Percentiles rank a stretch among this genome's conserved stretches.
Conservation (phyloP, 2,888 invertebrate species). For the Polyploca ridens region DNA sequence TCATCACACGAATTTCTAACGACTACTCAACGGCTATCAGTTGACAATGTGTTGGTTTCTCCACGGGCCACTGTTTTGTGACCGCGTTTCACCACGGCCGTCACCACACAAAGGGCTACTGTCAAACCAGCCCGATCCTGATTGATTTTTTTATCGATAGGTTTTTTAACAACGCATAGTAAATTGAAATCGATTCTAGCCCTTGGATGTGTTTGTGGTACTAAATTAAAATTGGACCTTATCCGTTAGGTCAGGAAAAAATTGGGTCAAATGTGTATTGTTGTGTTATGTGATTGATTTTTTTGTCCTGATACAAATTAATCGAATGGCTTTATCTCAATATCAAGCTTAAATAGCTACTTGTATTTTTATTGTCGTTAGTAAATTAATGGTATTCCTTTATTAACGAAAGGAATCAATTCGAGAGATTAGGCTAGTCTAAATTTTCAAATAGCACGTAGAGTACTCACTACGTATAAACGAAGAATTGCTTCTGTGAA, state of each 20-base stretch:
- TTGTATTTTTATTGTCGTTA: background rate
- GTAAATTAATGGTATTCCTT: background rate
- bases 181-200: slow-evolving; percentile 76
- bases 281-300: slow-evolving; percentile 32
- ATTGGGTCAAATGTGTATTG: slow-evolving; percentile 40
- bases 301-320: slow-evolving; percentile 14
- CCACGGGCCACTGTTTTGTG: slow-evolving; percentile 70
- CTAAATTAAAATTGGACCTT: slow-evolving; percentile 54
- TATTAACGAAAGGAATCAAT: background rate
- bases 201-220: slow-evolving; percentile 55
- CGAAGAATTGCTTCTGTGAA: too few species aligned
- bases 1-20: slow-evolving; percentile 45
- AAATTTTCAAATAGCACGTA: background rate
- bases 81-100: slow-evolving; percentile 71
- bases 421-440: background rate
- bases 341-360: background rate
- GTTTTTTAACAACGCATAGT: slow-evolving; percentile 61
- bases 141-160: slow-evolving; percentile 76
- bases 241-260: slow-evolving; percentile 42
- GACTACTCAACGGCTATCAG: slow-evolving; percentile 64
- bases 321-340: slow-evolving; percentile 6
- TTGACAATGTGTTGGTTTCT: slow-evolving; percentile 69
- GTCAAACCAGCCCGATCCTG: slow-evolving; percentile 76
- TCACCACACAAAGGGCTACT: slow-evolving; percentile 69
- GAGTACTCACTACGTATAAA: too few species aligned